A percentile compares a stretch with the other conserved stretches of the same genome.
These are phyloP conservation scores for Callinectes sapidus DNA, from an alignment of 2,888 invertebrate genomes.

Conservation along the genomic window DNA sequence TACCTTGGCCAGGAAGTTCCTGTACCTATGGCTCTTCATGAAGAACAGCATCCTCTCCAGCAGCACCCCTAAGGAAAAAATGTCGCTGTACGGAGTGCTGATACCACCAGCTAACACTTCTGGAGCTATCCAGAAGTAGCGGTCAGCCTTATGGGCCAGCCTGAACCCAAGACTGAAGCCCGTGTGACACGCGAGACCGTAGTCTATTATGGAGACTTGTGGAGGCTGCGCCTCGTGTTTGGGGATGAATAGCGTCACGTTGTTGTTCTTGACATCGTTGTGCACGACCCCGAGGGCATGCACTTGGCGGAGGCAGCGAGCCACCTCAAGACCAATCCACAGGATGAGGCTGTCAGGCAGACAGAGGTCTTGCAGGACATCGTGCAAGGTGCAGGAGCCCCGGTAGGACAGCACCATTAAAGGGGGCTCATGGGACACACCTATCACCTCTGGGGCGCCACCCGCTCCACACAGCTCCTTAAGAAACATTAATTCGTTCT, in stretches of 20 bases:
- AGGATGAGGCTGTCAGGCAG: background rate
- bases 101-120: background rate
- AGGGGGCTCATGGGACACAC: background rate
- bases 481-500: background rate
- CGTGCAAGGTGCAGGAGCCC: background rate
- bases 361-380: background rate
- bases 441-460: conserved; percentile 9
- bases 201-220: background rate
- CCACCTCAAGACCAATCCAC: background rate
- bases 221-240: background rate
- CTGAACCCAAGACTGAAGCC: background rate
- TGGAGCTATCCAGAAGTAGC: background rate
- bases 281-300: background rate
- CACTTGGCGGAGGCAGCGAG: background rate
- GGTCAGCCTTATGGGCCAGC: background rate
- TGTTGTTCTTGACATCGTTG: background rate
- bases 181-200: conserved; percentile 7
- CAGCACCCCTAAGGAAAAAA: background rate
- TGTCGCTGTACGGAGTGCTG: background rate
- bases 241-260: background rate
- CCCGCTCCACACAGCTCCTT: background rate
- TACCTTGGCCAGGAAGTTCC: background rate
- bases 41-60: background rate
- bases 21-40: background rate
- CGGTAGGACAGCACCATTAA: background rate